Evolutionary conservation across 2,888 invertebrate species (phyloP).

Genomic region (Eilema griseolum): DNA sequence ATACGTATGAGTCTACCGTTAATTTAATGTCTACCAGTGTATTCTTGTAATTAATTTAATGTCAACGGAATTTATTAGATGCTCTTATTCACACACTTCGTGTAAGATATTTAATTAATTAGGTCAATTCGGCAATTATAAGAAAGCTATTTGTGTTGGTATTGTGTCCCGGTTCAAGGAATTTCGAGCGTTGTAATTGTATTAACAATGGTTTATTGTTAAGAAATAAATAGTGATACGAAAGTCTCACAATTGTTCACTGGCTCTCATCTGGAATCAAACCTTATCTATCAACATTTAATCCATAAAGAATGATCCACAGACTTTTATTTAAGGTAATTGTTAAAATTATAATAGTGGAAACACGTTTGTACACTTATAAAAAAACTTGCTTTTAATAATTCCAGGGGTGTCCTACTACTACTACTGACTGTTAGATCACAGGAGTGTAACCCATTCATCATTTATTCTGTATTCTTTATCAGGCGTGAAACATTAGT

Average conservation of each 20-base stretch:
- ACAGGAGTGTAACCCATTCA: background rate
- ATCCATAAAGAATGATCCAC: background rate
- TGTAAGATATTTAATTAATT: conserved; percentile 38
- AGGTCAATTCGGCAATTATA: conserved; percentile 41
- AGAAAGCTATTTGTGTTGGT: conserved; percentile 30
- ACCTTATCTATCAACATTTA: background rate
- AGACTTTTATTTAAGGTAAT: background rate
- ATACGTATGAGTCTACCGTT: background rate
- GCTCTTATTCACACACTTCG: conserved; percentile 34
- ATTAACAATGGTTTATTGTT: conserved; percentile 49
- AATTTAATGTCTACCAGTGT: conserved; percentile 24
- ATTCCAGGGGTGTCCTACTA: too few species aligned
- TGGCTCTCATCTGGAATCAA: background rate
- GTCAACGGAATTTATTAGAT: conserved; percentile 29
- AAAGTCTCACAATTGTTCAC: background rate
- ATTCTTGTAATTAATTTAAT: conserved; percentile 30
- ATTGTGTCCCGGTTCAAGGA: conserved; percentile 43
- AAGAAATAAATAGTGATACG: conserved; percentile 20
- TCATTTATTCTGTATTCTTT: background rate
- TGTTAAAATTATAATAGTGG: background rate
- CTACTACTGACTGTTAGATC: background rate
- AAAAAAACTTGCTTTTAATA: too few species aligned
- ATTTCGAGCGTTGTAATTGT: conserved; percentile 40
- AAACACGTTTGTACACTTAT: too few species aligned
- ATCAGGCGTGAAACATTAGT: too few species aligned